A percentile compares a stretch with the other conserved stretches of the same genome.
Evolutionary conservation across 2,797 vertebrate genomes (phyloP).

Genomic region (Neosilurus mollespiculum): DNA sequence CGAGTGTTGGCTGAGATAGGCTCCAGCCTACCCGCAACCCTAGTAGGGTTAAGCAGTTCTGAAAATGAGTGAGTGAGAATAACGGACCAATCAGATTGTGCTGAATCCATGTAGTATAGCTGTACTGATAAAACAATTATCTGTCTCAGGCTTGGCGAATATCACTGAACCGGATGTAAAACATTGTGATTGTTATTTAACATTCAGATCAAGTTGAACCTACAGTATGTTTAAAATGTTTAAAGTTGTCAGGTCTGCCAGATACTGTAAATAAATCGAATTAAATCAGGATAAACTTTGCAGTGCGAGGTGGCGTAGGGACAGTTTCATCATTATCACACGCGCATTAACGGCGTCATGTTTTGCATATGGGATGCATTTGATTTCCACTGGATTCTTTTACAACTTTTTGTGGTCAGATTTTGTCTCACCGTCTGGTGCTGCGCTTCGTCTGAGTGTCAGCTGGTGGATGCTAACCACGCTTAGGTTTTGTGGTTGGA

Average conservation of each 20-base stretch:
- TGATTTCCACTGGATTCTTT: background rate
- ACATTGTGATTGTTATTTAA: too few relatives aligned
- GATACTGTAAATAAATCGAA: background rate
- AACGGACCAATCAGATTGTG: too few relatives aligned
- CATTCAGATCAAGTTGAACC: background rate
- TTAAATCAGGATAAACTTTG: background rate
- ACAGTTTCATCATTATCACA: background rate
- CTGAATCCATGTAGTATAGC: too few relatives aligned
- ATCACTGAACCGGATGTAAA: too few relatives aligned
- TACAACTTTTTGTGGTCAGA: background rate
- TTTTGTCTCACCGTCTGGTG: background rate
- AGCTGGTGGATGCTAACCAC: background rate
- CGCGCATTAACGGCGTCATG: too few relatives aligned
- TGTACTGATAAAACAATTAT: too few relatives aligned
- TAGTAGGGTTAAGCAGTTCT: too few relatives aligned
- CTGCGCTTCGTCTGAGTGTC: background rate
- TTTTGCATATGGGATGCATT: background rate
- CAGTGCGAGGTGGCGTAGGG: background rate
- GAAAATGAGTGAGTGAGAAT: too few relatives aligned
- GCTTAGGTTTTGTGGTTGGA: background rate
- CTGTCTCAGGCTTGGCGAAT: too few relatives aligned
- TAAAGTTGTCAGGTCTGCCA: background rate
- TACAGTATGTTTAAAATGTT: background rate
- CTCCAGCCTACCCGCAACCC: too few relatives aligned
- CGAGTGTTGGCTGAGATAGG: too few relatives aligned